Conservation (phyloP, 92 coral and sea anemone species). For the Porites rus region DNA sequence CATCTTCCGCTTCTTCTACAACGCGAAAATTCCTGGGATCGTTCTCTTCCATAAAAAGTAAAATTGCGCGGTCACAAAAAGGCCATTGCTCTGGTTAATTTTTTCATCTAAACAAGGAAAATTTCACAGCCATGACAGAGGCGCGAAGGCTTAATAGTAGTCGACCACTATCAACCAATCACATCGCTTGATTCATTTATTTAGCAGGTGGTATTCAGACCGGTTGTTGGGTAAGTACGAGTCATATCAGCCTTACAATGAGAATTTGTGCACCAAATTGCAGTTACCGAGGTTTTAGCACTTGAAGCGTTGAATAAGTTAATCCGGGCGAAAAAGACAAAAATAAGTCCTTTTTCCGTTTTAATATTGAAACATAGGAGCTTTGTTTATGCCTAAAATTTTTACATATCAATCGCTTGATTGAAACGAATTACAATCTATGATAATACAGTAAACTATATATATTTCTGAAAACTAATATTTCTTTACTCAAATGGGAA, state of each 20-base stretch:
- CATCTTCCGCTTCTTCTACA: conserved; percentile 85
- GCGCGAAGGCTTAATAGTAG: conserved; percentile 3
- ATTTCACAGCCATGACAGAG: background rate
- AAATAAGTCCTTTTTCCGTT: too few species aligned
- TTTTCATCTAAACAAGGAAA: background rate
- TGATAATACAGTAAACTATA: too few species aligned
- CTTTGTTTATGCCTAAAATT: too few species aligned
- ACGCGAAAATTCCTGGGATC: conserved; percentile 95
- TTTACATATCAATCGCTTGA: too few species aligned
- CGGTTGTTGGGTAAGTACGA: background rate
- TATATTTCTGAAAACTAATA: too few species aligned
- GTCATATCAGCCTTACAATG: background rate
- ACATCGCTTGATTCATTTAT: background rate
- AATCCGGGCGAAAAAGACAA: too few species aligned
- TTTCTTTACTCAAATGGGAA: too few species aligned
- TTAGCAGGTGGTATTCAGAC: conserved; percentile 32
- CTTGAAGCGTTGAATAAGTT: too few species aligned
- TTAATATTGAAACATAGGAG: too few species aligned
- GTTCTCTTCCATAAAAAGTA: conserved; percentile 76
- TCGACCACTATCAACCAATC: background rate
- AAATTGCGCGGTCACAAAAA: background rate
- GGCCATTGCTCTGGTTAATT: background rate
- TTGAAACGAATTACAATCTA: too few species aligned
- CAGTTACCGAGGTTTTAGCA: too few species aligned
- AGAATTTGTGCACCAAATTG: too few species aligned